Evolutionary conservation across 2,113 vertebrate species (phyloP), one percentile per base, ranked within the genome.

Genomic region (Pterocles burchelli): DNA sequence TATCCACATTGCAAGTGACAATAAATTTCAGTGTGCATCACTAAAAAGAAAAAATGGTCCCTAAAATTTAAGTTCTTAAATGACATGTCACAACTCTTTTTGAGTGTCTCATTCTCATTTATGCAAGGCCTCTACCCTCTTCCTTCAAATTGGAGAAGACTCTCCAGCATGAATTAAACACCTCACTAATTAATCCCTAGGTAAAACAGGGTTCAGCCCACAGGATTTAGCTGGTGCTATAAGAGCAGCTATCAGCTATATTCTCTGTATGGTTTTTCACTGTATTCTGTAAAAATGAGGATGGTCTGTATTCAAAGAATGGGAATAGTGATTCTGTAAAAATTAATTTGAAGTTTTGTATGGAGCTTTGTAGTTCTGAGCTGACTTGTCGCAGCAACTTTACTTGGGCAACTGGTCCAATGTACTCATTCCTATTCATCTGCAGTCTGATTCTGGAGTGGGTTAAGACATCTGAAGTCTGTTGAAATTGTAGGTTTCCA

Each of bases 141-240:
- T 85, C 54, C 31, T 88, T 54, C 31, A 58, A 43, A 41, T 1
- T 77, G 20, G 41, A 38, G 68, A 71, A 63, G 61, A 12, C 6
- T 75, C 41, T 88, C 22, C 62, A 34, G 11, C 29, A 43, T 36
- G 54, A 71, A 49, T 52, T 75, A 61, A 89, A 75, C 24, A 58
- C 70, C 41, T 84, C 25, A 21, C 54, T 92, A 91, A 93, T 90
- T 95, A 95, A 90, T 87, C 73, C 61, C 78, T 79, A 7, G 62
- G 49, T 92, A 61, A 74, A 82, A 46, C 1, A 45, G 70, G 17
- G 26, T 70, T 86, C 34, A 74, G 36, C 26, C 63, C 66, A 12
- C 17, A 34, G 59, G 49, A 58, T 67, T 58, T 58, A 74, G 48
- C 46, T 55, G 51, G 24, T 24, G 2, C 57, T 48, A 5, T 6